Percentiles rank a stretch among this genome's conserved stretches.
Conservation (phyloP, 1,140 invertebrate species). For the Listronotus bonariensis region DNA sequence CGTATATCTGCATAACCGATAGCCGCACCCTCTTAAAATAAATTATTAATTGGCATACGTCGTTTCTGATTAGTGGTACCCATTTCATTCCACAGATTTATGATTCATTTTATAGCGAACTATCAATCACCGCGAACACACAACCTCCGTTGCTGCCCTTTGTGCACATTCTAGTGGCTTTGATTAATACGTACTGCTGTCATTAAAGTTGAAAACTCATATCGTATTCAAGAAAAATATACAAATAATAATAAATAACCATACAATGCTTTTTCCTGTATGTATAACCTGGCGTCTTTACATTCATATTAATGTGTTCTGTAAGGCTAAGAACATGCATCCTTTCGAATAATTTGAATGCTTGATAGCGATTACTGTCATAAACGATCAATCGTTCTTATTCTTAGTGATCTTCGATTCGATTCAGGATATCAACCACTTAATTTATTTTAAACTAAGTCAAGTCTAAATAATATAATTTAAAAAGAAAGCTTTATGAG, state of each 20-base stretch:
- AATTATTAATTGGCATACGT: slow-evolving; percentile 42
- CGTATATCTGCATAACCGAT: slow-evolving; percentile 26
- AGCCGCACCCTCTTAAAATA: slow-evolving; percentile 38
- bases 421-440: slow-evolving; percentile 7
- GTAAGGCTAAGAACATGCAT: slow-evolving; percentile 25
- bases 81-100: slow-evolving; percentile 31
- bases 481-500: background rate
- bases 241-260: slow-evolving; percentile 41
- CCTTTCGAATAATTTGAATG: slow-evolving; percentile 26
- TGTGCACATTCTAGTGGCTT: slow-evolving; percentile 36
- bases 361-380: slow-evolving; percentile 26
- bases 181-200: slow-evolving; percentile 40
- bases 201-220: slow-evolving; percentile 34
- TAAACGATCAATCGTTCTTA: slow-evolving; percentile 18
- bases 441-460: slow-evolving; percentile 14
- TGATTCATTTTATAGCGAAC: slow-evolving; percentile 37
- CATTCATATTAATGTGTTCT: slow-evolving; percentile 38
- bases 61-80: slow-evolving; percentile 34
- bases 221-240: slow-evolving; percentile 38
- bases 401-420: slow-evolving; percentile 15
- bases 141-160: slow-evolving; percentile 28
- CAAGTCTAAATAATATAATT: slow-evolving; percentile 11
- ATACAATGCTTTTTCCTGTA: slow-evolving; percentile 40
- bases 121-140: slow-evolving; percentile 33
- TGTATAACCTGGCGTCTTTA: slow-evolving; percentile 28